These are phyloP conservation scores for Rhagophthalmus giganteus DNA, from an alignment of 2,888 invertebrate genomes.

Conservation along the genomic window DNA sequence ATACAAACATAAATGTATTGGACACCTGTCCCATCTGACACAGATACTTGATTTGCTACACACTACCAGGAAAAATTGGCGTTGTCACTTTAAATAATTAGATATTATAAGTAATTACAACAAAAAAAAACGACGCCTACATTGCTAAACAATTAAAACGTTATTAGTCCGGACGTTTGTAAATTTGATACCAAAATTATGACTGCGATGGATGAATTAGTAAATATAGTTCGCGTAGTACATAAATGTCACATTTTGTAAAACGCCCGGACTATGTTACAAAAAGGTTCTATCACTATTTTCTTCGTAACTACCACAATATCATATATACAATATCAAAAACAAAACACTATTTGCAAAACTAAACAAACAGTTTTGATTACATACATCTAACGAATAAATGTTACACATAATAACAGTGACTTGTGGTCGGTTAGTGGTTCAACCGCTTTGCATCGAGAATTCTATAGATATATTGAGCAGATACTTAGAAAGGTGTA, in stretches of 20 bases:
- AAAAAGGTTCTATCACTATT: not conserved
- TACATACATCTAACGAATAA: constrained; percentile 2
- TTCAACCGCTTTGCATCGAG: too few species aligned
- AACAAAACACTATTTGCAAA: constrained; percentile 1
- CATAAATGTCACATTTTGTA: too few species aligned
- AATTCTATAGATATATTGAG: too few species aligned
- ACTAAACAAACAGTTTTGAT: constrained; percentile 6
- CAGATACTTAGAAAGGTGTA: too few species aligned
- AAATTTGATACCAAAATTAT: too few species aligned
- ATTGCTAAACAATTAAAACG: not conserved
- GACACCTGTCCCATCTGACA: constrained; percentile 58
- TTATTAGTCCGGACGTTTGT: not conserved
- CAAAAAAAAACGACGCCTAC: not conserved
- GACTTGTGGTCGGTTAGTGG: too few species aligned
- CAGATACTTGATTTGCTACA: constrained; percentile 37
- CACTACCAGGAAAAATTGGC: constrained; percentile 7
- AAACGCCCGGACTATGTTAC: not conserved
- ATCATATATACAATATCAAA: constrained; percentile 8
- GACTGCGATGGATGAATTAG: too few species aligned
- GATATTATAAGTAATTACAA: not conserved
- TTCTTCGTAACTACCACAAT: not conserved
- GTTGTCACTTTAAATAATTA: constrained; percentile 5
- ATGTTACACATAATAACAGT: not conserved
- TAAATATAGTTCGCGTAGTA: too few species aligned
- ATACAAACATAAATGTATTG: constrained; percentile 47